These are phyloP conservation scores for Eristalis intricaria DNA, from an alignment of 2,888 invertebrate genomes.

Conservation along the genomic window DNA sequence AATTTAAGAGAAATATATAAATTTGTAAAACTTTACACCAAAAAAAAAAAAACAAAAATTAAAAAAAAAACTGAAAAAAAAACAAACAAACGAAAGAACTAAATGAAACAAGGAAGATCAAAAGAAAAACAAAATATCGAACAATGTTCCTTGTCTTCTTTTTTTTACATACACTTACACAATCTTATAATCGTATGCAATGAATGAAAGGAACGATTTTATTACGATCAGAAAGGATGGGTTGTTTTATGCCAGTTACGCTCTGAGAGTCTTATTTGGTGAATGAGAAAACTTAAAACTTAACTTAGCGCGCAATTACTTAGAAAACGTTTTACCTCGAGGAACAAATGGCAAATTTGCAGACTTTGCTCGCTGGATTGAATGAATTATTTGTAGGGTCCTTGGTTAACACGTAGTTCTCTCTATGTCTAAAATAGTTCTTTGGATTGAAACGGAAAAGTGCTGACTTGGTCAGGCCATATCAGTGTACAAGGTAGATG, in stretches of 20 bases:
- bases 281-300: not conserved
- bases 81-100: conserved; percentile 45
- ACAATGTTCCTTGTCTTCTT: conserved; percentile 52
- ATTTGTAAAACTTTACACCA: conserved; percentile 71
- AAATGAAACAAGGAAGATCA: conserved; percentile 49
- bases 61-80: conserved; percentile 27
- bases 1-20: conserved; percentile 70
- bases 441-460: no score
- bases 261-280: no score
- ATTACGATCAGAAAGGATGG: not conserved
- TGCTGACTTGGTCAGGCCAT: no score
- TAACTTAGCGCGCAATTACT: not conserved
- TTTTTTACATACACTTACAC: conserved; percentile 24
- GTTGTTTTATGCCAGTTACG: not conserved
- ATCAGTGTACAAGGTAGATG: no score
- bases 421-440: no score
- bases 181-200: not conserved
- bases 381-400: not conserved
- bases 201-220: conserved; percentile 6
- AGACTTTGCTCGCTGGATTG: not conserved
- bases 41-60: conserved; percentile 48
- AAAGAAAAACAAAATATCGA: conserved; percentile 25
- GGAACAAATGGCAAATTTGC: not conserved
- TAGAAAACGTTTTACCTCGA: not conserved
- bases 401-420: no score